These are phyloP conservation scores for Percina caprodes DNA, from an alignment of 2,113 vertebrate genomes.

Conservation along the genomic window DNA sequence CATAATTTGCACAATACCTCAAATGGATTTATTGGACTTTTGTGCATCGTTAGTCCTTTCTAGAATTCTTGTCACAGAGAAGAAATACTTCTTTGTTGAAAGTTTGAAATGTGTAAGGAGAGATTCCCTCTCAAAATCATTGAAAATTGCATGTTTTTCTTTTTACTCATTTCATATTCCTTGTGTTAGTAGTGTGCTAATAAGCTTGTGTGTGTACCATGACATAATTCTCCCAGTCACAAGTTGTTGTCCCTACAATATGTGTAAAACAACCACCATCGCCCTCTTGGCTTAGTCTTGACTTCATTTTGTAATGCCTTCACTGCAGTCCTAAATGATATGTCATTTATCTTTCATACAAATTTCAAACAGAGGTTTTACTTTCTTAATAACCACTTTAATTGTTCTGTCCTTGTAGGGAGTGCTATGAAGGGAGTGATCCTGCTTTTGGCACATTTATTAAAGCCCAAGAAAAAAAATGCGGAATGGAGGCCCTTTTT, in stretches of 20 bases:
- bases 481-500: slow-evolving; percentile 74
- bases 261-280: slow-evolving; percentile 34
- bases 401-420: slow-evolving; percentile 83
- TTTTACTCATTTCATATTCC: background rate
- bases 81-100: slow-evolving; percentile 50
- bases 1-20: slow-evolving; percentile 73
- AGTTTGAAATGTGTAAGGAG: slow-evolving; percentile 36
- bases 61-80: slow-evolving; percentile 30
- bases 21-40: slow-evolving; percentile 61
- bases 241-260: slow-evolving; percentile 43
- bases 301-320: slow-evolving; percentile 63
- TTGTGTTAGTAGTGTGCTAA: slow-evolving; percentile 16
- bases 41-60: slow-evolving; percentile 41
- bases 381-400: slow-evolving; percentile 83
- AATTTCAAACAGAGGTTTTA: slow-evolving; percentile 74
- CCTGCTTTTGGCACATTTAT: slow-evolving; percentile 91
- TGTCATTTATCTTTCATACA: slow-evolving; percentile 77
- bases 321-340: slow-evolving; percentile 63
- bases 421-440: slow-evolving; percentile 84
- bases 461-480: slow-evolving; percentile 83
- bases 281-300: slow-evolving; percentile 37
- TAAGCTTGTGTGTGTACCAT: background rate
- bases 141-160: background rate
- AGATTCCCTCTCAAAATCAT: slow-evolving; percentile 37
- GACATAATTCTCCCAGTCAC: slow-evolving; percentile 35